Percentiles rank a stretch among this genome's conserved stretches.
phyloP scores from a whole-genome alignment of 2,888 invertebrate genomes.

The Lathronympha strigana region DNA sequence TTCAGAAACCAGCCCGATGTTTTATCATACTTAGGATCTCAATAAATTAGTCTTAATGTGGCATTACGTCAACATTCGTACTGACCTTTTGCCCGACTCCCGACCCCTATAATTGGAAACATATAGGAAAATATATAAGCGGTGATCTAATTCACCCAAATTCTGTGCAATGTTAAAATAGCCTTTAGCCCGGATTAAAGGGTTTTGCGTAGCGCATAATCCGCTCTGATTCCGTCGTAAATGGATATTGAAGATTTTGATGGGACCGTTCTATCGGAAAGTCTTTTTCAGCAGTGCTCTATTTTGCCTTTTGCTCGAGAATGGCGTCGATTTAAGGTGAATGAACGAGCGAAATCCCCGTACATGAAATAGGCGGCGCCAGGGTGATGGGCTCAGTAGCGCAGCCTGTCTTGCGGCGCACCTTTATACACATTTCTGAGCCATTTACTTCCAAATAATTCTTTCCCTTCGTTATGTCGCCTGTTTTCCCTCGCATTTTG shows the following conservation, averaged over 20 bases:
- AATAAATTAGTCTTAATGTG: slow-evolving; percentile 34
- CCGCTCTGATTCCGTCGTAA: slow-evolving; percentile 77
- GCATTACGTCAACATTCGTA: slow-evolving; percentile 38
- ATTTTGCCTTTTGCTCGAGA: slow-evolving; percentile 69
- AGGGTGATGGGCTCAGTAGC: slow-evolving; percentile 72
- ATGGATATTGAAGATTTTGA: slow-evolving; percentile 81
- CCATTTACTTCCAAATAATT: slow-evolving; percentile 41
- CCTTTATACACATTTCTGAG: slow-evolving; percentile 41
- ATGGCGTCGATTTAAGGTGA: slow-evolving; percentile 82
- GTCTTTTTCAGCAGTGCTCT: slow-evolving; percentile 77
- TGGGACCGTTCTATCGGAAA: slow-evolving; percentile 76
- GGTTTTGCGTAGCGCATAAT: slow-evolving; percentile 75
- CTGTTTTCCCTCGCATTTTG: slow-evolving; percentile 37
- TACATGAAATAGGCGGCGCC: slow-evolving; percentile 81
- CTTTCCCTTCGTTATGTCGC: slow-evolving; percentile 36
- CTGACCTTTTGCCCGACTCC: slow-evolving; percentile 35
- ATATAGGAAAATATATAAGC: slow-evolving; percentile 45
- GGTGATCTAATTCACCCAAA: slow-evolving; percentile 63
- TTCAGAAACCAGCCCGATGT: slow-evolving; percentile 13
- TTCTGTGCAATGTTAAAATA: slow-evolving; percentile 69
- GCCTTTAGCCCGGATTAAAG: slow-evolving; percentile 75
- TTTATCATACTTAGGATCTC: slow-evolving; percentile 30
- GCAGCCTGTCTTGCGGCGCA: slow-evolving; percentile 30
- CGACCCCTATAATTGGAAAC: slow-evolving; percentile 53
- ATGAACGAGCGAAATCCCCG: slow-evolving; percentile 80